Evolutionary conservation across 2,113 vertebrate genomes (phyloP).

Genomic region (Kobus ellipsiprymnus): DNA sequence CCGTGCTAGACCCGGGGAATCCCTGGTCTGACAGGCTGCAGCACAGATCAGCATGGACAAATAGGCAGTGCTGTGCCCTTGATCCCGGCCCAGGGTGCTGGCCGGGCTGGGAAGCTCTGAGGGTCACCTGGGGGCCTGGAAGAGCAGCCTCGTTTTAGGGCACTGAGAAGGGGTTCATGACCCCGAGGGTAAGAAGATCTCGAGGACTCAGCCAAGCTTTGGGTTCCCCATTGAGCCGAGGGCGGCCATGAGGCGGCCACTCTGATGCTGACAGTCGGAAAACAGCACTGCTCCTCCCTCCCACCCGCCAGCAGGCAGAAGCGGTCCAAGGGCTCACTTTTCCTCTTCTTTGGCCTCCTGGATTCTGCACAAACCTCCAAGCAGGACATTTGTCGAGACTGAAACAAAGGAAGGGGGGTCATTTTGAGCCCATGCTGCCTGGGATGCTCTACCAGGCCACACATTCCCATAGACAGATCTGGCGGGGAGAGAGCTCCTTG

Average conservation of each 20-base stretch:
- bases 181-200: background rate
- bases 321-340: constrained; percentile 34
- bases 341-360: constrained; percentile 53
- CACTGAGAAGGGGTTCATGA: background rate
- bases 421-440: background rate
- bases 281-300: background rate
- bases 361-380: constrained; percentile 76
- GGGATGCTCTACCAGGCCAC: background rate
- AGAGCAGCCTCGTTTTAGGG: background rate
- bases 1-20: background rate
- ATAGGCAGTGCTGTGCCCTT: background rate
- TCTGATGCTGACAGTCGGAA: background rate
- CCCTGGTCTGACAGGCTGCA: background rate
- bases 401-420: constrained; percentile 42
- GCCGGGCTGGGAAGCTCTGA: background rate
- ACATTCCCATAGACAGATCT: background rate
- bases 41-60: background rate
- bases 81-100: rapidly evolving
- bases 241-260: background rate
- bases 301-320: background rate
- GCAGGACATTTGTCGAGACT: constrained; percentile 81
- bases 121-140: background rate
- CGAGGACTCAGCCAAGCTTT: background rate
- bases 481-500: background rate
- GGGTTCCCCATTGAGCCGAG: background rate